Evolutionary conservation across 2,797 vertebrate genomes (phyloP).

Genomic region (Coluber constrictor): DNA sequence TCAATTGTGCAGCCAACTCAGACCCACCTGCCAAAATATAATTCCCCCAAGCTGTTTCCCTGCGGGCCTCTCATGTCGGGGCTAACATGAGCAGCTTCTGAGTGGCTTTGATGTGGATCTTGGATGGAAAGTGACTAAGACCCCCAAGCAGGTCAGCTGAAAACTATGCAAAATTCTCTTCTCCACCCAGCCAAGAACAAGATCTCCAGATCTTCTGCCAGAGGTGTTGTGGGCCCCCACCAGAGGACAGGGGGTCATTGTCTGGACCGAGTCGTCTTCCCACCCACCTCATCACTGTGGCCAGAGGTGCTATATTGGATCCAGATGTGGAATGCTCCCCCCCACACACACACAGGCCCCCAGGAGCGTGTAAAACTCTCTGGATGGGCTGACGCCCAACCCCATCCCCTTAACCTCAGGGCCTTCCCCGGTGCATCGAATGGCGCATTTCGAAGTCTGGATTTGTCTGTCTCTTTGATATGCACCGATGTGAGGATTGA

Average conservation of each 20-base stretch:
- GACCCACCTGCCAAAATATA: not conserved
- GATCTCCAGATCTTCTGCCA: not conserved
- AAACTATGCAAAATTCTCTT: too few relatives aligned
- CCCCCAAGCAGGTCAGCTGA: not conserved
- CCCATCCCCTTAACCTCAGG: not conserved
- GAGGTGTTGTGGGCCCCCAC: not conserved
- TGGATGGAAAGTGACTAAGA: slow-evolving; percentile 12
- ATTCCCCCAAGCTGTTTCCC: not conserved
- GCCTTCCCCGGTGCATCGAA: not conserved
- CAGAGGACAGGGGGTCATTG: not conserved
- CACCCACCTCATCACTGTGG: not conserved
- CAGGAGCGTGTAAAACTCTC: not conserved
- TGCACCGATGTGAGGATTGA: too few relatives aligned
- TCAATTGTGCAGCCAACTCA: not conserved
- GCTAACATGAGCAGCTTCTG: not conserved
- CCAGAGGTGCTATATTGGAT: not conserved
- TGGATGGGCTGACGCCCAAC: not conserved
- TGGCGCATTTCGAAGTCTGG: not conserved
- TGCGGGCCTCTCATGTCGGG: not conserved
- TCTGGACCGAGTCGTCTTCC: slow-evolving; percentile 3
- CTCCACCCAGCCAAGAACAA: slow-evolving; percentile 6
- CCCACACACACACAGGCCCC: fast-evolving
- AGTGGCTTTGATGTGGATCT: not conserved
- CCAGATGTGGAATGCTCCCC: slow-evolving; percentile 9
- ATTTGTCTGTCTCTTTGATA: not conserved